Evolutionary conservation across 2,113 vertebrate genomes (phyloP).

Genomic region (Leucosticte australis): DNA sequence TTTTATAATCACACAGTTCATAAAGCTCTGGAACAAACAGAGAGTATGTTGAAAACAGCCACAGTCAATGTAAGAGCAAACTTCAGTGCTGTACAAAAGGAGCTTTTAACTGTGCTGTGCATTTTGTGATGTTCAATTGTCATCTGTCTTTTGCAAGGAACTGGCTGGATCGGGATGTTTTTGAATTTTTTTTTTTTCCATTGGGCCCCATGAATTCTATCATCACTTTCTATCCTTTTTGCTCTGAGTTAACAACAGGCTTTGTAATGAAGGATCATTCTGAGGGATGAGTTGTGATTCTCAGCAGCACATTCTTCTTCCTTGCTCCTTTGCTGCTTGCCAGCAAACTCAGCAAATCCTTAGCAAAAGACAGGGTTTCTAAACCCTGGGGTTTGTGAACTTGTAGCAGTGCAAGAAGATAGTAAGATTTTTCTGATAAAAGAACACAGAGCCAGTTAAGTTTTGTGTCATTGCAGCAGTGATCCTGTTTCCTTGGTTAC

Average conservation of each 20-base stretch:
- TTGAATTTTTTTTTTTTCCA: neutral
- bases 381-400: neutral
- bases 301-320: neutral
- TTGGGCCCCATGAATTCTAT: neutral
- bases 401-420: neutral
- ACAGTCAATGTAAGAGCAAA: neutral
- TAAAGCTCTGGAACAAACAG: neutral
- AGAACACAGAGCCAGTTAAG: neutral
- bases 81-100: neutral
- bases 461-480: slow-evolving; percentile 28
- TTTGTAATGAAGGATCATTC: neutral
- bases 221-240: neutral
- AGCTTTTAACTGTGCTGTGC: neutral
- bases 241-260: neutral
- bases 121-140: neutral
- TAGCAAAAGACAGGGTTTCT: neutral
- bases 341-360: neutral
- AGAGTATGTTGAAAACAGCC: neutral
- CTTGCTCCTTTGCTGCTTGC: neutral
- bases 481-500: slow-evolving; percentile 54
- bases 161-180: neutral
- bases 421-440: slow-evolving; percentile 11
- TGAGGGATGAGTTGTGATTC: neutral
- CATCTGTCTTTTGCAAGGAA: neutral
- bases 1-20: neutral